Conservation (phyloP, 2,888 invertebrate species). For the Latrodectus hesperus region DNA sequence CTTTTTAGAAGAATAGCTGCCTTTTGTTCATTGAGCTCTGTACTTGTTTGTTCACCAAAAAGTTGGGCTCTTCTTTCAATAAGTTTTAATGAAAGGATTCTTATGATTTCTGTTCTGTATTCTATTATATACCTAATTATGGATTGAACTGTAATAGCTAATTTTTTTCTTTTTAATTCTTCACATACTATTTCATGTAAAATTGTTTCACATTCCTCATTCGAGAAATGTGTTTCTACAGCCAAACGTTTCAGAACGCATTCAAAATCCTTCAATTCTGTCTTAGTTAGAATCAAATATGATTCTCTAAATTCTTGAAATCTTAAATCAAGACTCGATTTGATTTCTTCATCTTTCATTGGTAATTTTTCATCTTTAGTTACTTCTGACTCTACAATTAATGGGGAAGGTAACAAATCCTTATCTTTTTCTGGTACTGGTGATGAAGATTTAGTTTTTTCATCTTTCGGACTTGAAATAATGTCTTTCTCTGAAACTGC, state of each 20-base stretch:
- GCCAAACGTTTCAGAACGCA: constrained; percentile 1
- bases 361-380: neutral
- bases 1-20: neutral
- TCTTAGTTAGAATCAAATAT: neutral
- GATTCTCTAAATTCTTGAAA: neutral
- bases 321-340: neutral
- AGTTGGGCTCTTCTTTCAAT: constrained; percentile 5
- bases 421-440: neutral
- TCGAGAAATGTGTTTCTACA: constrained; percentile 4
- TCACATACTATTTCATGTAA: constrained; percentile 11
- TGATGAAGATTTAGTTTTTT: neutral
- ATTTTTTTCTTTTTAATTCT: constrained; percentile 22
- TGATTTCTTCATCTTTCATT: neutral
- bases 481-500: neutral
- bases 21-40: constrained; percentile 19
- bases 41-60: neutral
- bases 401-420: neutral
- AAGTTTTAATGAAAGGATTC: constrained; percentile 24
- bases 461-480: neutral
- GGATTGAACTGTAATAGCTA: constrained; percentile 6
- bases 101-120: constrained; percentile 44
- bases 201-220: constrained; percentile 8
- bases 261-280: constrained; percentile 10
- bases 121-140: constrained; percentile 49
- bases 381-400: neutral